A percentile compares a stretch with the other conserved stretches of the same genome.
Conservation (phyloP, 2,888 invertebrate species). For the Parnassius glacialis region DNA sequence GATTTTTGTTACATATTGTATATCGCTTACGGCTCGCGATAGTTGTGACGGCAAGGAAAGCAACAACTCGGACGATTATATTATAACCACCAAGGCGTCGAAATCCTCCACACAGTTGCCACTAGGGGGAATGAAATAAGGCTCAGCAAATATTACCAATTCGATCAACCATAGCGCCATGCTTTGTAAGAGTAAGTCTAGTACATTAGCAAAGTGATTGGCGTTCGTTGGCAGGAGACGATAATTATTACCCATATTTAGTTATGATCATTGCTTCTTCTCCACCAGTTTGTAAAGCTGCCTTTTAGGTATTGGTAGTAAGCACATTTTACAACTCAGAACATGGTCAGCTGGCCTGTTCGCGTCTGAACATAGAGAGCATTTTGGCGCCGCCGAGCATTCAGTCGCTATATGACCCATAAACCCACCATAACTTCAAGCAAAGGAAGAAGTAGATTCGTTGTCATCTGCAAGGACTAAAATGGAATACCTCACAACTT, state of each 20-base stretch:
- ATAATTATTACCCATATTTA: not conserved
- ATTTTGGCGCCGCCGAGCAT: too few species aligned
- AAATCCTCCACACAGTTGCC: conserved; percentile 15
- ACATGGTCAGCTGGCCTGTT: not conserved
- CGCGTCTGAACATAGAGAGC: not conserved
- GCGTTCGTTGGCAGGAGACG: conserved; percentile 26
- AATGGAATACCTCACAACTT: too few species aligned
- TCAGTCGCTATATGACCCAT: too few species aligned
- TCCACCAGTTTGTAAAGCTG: too few species aligned
- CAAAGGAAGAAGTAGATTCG: too few species aligned
- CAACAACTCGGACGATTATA: not conserved
- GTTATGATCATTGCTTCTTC: not conserved
- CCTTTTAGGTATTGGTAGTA: not conserved
- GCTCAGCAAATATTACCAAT: conserved; percentile 27
- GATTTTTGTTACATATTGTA: too few species aligned
- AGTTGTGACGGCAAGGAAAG: not conserved
- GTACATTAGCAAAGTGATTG: conserved; percentile 30
- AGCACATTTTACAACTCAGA: not conserved
- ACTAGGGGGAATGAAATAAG: conserved; percentile 16
- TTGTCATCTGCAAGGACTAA: too few species aligned
- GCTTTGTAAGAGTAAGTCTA: conserved; percentile 29
- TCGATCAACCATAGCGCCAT: conserved; percentile 29
- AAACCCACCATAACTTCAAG: too few species aligned
- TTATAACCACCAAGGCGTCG: conserved; percentile 14
- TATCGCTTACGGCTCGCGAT: not conserved